Evolutionary conservation across 1,140 invertebrate genomes (phyloP), one percentile per base, ranked within the genome.

Genomic region (Zaprionus lachaisei): DNA sequence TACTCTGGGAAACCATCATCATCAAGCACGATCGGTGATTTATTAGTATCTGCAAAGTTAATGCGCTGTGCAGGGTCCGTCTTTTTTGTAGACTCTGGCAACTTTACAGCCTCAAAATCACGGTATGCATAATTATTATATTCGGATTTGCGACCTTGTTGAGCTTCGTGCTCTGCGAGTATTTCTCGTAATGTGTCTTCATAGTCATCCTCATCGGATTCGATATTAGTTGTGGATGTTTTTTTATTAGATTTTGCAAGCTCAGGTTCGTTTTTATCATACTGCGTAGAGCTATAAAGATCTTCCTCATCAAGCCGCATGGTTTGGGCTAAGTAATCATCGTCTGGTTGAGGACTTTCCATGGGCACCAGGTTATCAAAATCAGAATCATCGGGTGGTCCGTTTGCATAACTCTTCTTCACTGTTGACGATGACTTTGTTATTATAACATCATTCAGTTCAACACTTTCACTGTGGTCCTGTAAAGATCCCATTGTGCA

Each of bases 1-100:
- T 92, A 92, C 26, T 76, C 72, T 9, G 91, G 80, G 51, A 91
- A 92, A 0, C 92, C 92, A 72, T 92, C 92, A 17, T 92, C 91
- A 61, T 92, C 92, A 7, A 92, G 22, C 2, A 37, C 9, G 5
- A 49, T 31, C 12, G n/a, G 56, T 2, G 37, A n/a, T 6, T 1
- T 1, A n/a, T 47, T 60, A 57, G 38, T 68, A 11, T 72, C 24
- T 26, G 62, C 51, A 63, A 67, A 65, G 11, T 65, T 63, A 6
- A 71, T 72, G 2, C 73, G 67, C 56, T 77, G 73, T 12, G 64
- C 28, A 14, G 51, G 54, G 55, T 68, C 15, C 28, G 56, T 14
- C 41, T 70, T 20, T 24, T 58, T 70, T 51, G 9, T 56, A 22
- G 56, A 11, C 2, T 15, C 17, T 31, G 51, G 62, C 20, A 64